Base-by-base conservation (phyloP, 1,140 invertebrate species). In the Drosophila watanabei region DNA sequence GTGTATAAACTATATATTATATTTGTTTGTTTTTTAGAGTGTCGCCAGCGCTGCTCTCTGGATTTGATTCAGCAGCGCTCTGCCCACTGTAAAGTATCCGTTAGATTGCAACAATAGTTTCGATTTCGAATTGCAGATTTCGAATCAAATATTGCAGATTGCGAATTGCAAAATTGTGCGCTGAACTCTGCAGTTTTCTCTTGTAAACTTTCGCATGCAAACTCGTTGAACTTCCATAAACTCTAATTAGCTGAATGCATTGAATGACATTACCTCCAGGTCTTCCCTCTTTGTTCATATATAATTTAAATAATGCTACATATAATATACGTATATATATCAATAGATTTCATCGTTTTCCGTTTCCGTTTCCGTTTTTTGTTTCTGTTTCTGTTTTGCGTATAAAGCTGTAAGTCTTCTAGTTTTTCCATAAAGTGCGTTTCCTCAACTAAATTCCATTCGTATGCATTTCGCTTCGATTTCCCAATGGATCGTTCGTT, bases 331-430 rank as follows among this genome's bases (percentile, higher is more conserved):
- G 65, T 87, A 73, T 66, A 75, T 65, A 66, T 85, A 80, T 71
- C 56, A 64, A 81, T 87, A 82, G 73, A 87, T 85, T 87, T 66
- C 73, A 75, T 89, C 61, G 66, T 69, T 69, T 76, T 61, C 14
- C 28, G 18, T 43, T 58, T 58, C 46, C 51, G 46, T 77, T 75
- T 84, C n/a, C n/a, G n/a, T n/a, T n/a, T n/a, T n/a, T n/a, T n/a
- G n/a, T n/a, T n/a, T 63, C 28, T 28, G 41, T 54, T 66, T 58
- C 46, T 57, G 46, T 77, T 75, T 84, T 89, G 86, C 86, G 82
- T 90, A 86, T 90, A 90, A 90, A 90, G 86, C 86, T 90, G 86
- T 90, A 90, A 90, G 86, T 90, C 86, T 90, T 90, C 86, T 90
- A 90, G 86, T 90, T 84, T 87, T 80, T 73, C 82, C 81, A 69